These are phyloP conservation scores for Onychorhynchus coronatus DNA, from an alignment of 2,113 vertebrate genomes.

Conservation along the genomic window DNA sequence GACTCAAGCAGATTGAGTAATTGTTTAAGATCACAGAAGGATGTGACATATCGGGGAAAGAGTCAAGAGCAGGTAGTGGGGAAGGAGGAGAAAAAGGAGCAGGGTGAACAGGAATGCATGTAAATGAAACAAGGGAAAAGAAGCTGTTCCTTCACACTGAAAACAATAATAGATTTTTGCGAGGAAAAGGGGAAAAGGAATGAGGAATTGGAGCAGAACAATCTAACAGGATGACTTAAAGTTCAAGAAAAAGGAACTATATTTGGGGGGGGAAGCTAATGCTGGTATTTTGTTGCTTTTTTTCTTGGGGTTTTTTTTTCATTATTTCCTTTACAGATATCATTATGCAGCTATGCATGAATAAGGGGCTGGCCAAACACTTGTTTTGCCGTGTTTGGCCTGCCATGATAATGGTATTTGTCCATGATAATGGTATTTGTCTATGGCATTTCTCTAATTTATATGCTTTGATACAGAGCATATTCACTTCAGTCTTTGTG, in stretches of 20 bases:
- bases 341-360: neutral
- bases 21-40: neutral
- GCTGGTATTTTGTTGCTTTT: neutral
- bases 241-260: neutral
- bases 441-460: neutral
- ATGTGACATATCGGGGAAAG: neutral
- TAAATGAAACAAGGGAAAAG: neutral
- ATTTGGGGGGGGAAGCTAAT: neutral
- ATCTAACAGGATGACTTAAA: neutral
- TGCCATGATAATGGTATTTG: too few relatives aligned
- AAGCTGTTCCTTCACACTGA: neutral
- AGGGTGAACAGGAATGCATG: neutral
- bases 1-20: neutral
- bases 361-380: neutral
- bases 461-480: neutral
- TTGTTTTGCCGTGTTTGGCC: neutral
- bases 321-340: neutral
- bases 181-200: neutral
- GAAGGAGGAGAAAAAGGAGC: neutral
- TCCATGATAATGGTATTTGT: neutral
- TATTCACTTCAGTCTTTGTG: neutral
- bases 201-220: neutral
- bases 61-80: neutral
- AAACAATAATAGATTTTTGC: neutral
- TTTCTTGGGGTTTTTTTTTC: neutral